Evolutionary conservation across 2,113 vertebrate species (phyloP).

Genomic region (Zeus faber): DNA sequence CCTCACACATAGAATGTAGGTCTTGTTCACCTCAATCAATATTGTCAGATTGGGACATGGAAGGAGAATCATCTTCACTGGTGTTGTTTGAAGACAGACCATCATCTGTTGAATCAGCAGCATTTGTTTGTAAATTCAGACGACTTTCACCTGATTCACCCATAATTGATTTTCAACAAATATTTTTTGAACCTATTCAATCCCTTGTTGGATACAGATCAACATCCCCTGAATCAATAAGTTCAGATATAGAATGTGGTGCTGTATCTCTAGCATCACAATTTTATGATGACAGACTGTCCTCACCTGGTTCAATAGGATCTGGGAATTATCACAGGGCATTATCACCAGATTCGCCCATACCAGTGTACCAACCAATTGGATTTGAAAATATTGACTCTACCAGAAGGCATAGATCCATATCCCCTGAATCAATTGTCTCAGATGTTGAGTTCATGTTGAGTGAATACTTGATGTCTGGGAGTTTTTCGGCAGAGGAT

Average conservation of each 20-base stretch:
- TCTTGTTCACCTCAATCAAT: slow-evolving; percentile 40
- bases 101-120: slow-evolving; percentile 33
- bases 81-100: slow-evolving; percentile 17
- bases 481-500: slow-evolving; percentile 12
- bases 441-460: slow-evolving; percentile 50
- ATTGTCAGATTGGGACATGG: slow-evolving; percentile 29
- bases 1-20: slow-evolving; percentile 10
- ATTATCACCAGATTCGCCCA: slow-evolving; percentile 51
- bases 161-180: slow-evolving; percentile 31
- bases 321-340: slow-evolving; percentile 37
- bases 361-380: slow-evolving; percentile 37
- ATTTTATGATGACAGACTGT: slow-evolving; percentile 21
- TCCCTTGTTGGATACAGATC: slow-evolving; percentile 29
- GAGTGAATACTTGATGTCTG: slow-evolving; percentile 25
- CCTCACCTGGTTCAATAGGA: slow-evolving; percentile 50
- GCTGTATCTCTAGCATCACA: slow-evolving; percentile 26
- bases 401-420: slow-evolving; percentile 42
- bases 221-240: slow-evolving; percentile 46
- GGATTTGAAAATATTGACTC: slow-evolving; percentile 22
- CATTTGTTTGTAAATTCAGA: background rate
- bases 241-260: slow-evolving; percentile 50
- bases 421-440: slow-evolving; percentile 46
- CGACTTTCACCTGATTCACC: slow-evolving; percentile 41
- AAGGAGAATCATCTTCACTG: slow-evolving; percentile 10
- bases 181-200: background rate